Evolutionary conservation across 1,140 invertebrate species (phyloP), one percentile per base, ranked within the genome.

Genomic region (Drosophila leontia): DNA sequence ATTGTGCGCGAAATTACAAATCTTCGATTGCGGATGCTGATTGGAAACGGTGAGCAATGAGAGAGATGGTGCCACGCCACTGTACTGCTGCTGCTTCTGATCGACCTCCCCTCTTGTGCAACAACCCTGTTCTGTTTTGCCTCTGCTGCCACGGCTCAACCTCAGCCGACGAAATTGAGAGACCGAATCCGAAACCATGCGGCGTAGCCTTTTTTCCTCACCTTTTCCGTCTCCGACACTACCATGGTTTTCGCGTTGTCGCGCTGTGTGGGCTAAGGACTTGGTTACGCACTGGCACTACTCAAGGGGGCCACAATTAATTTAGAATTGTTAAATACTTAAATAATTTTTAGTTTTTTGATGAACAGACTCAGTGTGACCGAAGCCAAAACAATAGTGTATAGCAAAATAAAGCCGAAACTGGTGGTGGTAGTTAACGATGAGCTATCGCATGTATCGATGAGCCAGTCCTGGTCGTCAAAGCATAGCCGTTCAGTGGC

Each of bases 201-300:
- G 83, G 83, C 68, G 17, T 75, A 17, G 55, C 39, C 37, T 61
- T 84, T 57, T 32, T 35, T 32, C 37, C 84, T 88, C 83, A 87
- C 84, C 84, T 87, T 88, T 42, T 87, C 84, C 55, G 63, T 88
- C 63, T 87, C 84, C 53, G 81, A 87, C 84, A 87, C 84, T 68
- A 87, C 84, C 84, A 87, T 87, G 50, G 55, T 62, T 88, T 39
- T 59, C 56, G 61, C 67, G 51, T 15, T 57, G 57, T 63, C 69
- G 55, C 53, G 9, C 23, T 58, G 42, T 58, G 44, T 11, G 45
- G 76, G 39, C 59, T n/a, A 35, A 47, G 65, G 67, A 75, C 51
- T 74, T 60, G 57, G 53, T 70, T 86, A 86, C 71, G 76, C 80
- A 69, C 80, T 72, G n/a, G 17, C 51, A 19, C 64, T 77, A 80